Base-by-base conservation (phyloP, 2,113 vertebrate genomes). In the Pan paniscus region DNA sequence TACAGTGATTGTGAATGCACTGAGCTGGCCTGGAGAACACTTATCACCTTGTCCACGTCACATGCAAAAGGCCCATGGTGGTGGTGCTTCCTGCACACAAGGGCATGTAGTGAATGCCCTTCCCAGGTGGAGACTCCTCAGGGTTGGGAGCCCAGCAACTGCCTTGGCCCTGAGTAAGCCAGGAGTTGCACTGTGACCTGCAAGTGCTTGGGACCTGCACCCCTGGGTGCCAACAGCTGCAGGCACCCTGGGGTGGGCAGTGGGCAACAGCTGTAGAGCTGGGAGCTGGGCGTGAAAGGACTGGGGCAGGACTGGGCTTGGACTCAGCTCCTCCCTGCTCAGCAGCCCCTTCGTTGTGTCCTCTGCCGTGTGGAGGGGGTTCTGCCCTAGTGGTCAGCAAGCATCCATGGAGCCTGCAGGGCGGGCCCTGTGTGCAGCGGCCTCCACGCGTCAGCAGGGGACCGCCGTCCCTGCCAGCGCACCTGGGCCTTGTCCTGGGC, bases 371-470 rank as follows among this genome's bases (percentile, higher is more conserved):
- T 4, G 16, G 4, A 32, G 32, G 4, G 32, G 1, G 0, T 7
- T 22, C 91, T 38, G 18, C 61, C 6, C 22, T 25, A 14, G 4
- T 40, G 8, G 57, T 25, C 30, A 22, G n/a, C 1, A 0, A 25
- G 5, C 10, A 22, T 27, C 57, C 1, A 0, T 3, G 2, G 82
- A 76, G 17, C 1, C 2, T 20, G 25, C 27, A 8, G 0, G 6
- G 20, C 2, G 6, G 68, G 78, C 20, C 70, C 1, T 35, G 57
- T 32, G 2, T 48, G 23, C 43, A 32, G 57, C 0, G 2, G 46
- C 7, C 27, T 46, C 59, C 9, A 46, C 18, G 3, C 12, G 1
- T 12, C 50, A 9, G 14, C 32, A 48, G 43, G 13, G 30, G 64
- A 10, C 61, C 2, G 32, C 16, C 27, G 5, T 22, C 8, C 6